These are phyloP conservation scores for Pseudococcus longispinus DNA, from an alignment of 2,888 invertebrate genomes.

Conservation along the genomic window DNA sequence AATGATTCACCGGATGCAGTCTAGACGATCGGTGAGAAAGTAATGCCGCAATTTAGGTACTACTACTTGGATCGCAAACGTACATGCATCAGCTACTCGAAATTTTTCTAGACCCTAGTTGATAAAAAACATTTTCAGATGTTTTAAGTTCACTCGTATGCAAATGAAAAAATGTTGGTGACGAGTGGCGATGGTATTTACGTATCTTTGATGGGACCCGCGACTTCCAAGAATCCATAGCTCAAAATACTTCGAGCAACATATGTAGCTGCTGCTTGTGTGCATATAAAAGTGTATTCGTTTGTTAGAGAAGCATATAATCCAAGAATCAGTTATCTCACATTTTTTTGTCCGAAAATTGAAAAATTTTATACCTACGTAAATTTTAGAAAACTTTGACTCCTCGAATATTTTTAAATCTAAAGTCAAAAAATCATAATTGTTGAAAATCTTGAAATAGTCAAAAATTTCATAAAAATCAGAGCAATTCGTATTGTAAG, in stretches of 20 bases:
- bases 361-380: no score
- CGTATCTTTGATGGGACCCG: background rate
- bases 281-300: no score
- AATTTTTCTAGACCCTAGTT: background rate
- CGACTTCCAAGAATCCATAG: background rate
- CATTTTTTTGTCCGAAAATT: no score
- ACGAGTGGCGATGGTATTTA: background rate
- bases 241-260: background rate
- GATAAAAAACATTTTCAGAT: background rate
- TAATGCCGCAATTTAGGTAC: background rate
- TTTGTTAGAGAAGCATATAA: no score
- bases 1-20: constrained; percentile 44
- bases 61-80: background rate
- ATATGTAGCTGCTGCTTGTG: background rate
- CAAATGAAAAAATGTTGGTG: background rate
- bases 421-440: no score
- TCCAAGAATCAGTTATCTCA: no score
- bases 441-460: no score
- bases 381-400: no score
- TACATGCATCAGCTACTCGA: background rate
- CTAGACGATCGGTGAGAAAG: constrained; percentile 17
- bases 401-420: no score
- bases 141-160: background rate
- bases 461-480: no score
- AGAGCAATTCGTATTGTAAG: no score